phyloP scores from a whole-genome alignment of 2,113 vertebrate genomes.

The Ictidomys tridecemlineatus region DNA sequence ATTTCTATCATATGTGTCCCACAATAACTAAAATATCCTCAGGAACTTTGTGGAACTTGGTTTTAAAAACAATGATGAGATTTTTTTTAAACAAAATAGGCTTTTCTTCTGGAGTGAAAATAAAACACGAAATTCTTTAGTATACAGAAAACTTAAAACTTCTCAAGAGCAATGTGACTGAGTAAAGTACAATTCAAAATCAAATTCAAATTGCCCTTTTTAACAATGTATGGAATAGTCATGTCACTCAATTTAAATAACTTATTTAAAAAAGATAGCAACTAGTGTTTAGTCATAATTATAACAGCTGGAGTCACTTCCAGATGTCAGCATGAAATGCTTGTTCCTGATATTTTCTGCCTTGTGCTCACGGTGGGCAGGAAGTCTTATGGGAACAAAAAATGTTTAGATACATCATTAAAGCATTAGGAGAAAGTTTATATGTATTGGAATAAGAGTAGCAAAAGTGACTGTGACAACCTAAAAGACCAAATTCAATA shows the following conservation, averaged over 20 bases:
- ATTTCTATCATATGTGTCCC: neutral
- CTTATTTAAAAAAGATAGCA: neutral
- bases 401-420: neutral
- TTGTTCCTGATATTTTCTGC: neutral
- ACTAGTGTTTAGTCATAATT: neutral
- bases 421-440: neutral
- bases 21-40: neutral
- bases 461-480: neutral
- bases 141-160: neutral
- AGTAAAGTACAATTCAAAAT: neutral
- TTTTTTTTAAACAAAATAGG: neutral
- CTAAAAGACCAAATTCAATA: neutral
- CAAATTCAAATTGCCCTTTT: neutral
- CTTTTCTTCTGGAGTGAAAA: constrained; percentile 14
- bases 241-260: neutral
- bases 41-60: neutral
- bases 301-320: neutral
- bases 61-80: constrained; percentile 25
- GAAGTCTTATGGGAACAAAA: neutral
- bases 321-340: neutral
- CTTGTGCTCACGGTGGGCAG: neutral
- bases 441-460: constrained; percentile 5
- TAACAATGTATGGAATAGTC: neutral
- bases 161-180: neutral
- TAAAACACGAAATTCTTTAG: neutral